These are phyloP conservation scores for Matsumyia berberina DNA, from an alignment of 2,888 invertebrate species.

Conservation along the genomic window DNA sequence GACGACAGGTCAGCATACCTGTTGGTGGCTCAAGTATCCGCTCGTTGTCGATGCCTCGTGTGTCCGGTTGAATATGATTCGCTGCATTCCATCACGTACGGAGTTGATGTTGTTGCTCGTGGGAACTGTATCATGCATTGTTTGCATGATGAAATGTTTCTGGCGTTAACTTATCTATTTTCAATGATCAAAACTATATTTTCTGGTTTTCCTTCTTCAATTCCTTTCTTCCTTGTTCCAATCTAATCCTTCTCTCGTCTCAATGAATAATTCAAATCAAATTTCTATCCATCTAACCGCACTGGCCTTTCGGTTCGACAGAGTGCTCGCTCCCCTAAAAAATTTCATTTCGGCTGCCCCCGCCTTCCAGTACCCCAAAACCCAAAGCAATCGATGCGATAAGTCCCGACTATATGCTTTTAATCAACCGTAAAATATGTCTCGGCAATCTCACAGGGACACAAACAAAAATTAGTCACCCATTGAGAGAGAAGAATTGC, in stretches of 20 bases:
- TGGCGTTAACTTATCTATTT: no score
- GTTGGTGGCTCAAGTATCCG: no score
- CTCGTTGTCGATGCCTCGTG: no score
- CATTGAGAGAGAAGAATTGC: constrained; percentile 25
- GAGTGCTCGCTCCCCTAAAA: not conserved
- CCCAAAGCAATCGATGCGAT: constrained; percentile 3
- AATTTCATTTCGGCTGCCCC: not conserved
- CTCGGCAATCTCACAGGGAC: constrained; percentile 10
- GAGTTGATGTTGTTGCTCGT: no score
- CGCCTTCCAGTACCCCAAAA: not conserved
- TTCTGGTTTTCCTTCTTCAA: no score
- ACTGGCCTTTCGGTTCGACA: not conserved
- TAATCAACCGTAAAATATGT: constrained; percentile 49
- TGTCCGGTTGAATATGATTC: no score
- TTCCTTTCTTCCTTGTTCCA: no score
- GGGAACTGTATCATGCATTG: no score
- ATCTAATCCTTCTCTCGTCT: not conserved
- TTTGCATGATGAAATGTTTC: no score
- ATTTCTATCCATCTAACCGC: constrained; percentile 5
- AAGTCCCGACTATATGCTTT: constrained; percentile 14
- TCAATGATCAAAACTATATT: no score
- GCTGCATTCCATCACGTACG: no score
- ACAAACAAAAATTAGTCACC: constrained; percentile 29
- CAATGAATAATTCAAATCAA: not conserved
- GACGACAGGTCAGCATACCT: no score